Evolutionary conservation across 2,113 vertebrate genomes (phyloP).

Genomic region (Pelecanus crispus): DNA sequence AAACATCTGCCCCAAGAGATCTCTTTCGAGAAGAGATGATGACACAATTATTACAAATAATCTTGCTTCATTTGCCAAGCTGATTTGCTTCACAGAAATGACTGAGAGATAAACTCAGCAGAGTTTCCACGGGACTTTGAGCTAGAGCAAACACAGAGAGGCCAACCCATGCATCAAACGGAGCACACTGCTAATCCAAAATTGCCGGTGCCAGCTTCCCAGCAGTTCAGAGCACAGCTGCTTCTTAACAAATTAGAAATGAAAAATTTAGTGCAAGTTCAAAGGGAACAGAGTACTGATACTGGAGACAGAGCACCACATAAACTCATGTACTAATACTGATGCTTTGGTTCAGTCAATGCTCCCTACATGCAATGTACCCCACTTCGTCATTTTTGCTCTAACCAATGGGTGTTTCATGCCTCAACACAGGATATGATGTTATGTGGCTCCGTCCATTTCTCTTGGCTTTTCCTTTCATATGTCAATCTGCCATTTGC

Average conservation of each 20-base stretch:
- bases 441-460: accelerated
- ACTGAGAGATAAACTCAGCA: background rate
- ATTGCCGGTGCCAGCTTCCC: background rate
- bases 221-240: background rate
- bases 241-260: background rate
- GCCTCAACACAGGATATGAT: background rate
- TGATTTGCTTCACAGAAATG: background rate
- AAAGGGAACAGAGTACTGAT: background rate
- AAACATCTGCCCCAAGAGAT: background rate
- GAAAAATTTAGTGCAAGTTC: background rate
- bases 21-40: background rate
- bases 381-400: background rate
- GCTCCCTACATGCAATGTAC: background rate
- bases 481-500: background rate
- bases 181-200: background rate
- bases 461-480: background rate
- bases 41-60: background rate
- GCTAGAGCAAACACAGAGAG: background rate
- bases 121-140: background rate
- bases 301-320: background rate
- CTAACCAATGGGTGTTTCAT: background rate
- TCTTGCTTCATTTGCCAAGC: background rate
- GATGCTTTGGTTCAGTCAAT: background rate
- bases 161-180: background rate
- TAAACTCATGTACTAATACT: background rate